These are phyloP conservation scores for Tortrix viridana DNA, from an alignment of 2,888 invertebrate genomes.

Conservation along the genomic window DNA sequence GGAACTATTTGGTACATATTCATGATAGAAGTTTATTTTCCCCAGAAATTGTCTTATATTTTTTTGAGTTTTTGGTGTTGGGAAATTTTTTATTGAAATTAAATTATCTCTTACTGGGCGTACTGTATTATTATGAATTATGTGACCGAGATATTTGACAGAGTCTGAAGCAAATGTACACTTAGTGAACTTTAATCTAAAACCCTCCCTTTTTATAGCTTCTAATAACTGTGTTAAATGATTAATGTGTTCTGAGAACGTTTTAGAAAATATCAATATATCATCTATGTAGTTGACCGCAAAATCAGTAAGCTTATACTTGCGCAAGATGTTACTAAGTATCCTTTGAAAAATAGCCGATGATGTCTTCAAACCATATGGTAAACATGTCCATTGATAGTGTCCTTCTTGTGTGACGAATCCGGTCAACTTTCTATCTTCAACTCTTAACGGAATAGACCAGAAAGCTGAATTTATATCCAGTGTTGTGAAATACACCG, in stretches of 20 bases:
- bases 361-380: constrained; percentile 57
- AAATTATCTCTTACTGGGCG: constrained; percentile 30
- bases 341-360: constrained; percentile 60
- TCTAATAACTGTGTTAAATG: constrained; percentile 42
- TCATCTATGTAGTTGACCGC: constrained; percentile 39
- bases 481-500: constrained; percentile 47
- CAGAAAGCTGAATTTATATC: constrained; percentile 56
- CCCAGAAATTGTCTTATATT: constrained; percentile 37
- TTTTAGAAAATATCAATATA: constrained; percentile 44
- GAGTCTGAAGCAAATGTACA: constrained; percentile 38
- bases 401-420: constrained; percentile 48
- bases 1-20: constrained; percentile 36
- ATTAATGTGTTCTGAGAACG: constrained; percentile 42
- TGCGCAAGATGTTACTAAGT: constrained; percentile 46
- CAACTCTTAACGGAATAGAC: constrained; percentile 49
- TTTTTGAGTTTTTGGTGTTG: constrained; percentile 33
- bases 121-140: constrained; percentile 31
- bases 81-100: constrained; percentile 38
- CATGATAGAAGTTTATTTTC: constrained; percentile 35
- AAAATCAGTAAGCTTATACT: constrained; percentile 38
- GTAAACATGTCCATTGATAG: constrained; percentile 53
- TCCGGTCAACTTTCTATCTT: constrained; percentile 48
- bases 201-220: constrained; percentile 42
- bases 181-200: constrained; percentile 43
- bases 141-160: constrained; percentile 40